phyloP scores from a whole-genome alignment of 2,888 invertebrate genomes.

The Himalopsyche anomala region DNA sequence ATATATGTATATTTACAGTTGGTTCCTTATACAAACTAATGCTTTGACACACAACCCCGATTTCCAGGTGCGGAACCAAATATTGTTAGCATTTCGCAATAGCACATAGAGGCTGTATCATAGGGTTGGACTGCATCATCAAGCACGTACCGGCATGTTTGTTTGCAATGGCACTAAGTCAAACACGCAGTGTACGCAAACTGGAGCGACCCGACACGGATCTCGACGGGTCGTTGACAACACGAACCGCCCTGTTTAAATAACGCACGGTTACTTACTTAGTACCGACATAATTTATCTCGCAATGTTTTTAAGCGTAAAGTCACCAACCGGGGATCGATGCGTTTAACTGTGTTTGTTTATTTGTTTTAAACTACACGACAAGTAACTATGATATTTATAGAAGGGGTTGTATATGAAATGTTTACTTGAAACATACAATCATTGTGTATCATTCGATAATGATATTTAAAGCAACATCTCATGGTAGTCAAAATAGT shows the following conservation, averaged over 20 bases:
- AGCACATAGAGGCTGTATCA: not conserved
- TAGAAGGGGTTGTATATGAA: too few relatives aligned
- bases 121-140: constrained; percentile 15
- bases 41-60: not conserved
- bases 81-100: constrained; percentile 39
- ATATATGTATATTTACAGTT: too few relatives aligned
- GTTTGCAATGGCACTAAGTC: constrained; percentile 37
- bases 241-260: constrained; percentile 28
- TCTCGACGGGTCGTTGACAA: constrained; percentile 35
- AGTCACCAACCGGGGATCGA: too few relatives aligned
- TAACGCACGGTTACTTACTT: constrained; percentile 27
- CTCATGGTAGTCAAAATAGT: too few relatives aligned
- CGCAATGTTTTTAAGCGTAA: too few relatives aligned
- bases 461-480: too few relatives aligned
- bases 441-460: too few relatives aligned
- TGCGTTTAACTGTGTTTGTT: too few relatives aligned
- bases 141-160: constrained; percentile 29
- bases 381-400: too few relatives aligned
- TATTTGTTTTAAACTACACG: too few relatives aligned
- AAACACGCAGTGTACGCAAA: constrained; percentile 42
- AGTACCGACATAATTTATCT: too few relatives aligned
- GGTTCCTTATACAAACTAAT: not conserved
- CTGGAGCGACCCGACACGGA: constrained; percentile 41
- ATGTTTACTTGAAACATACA: too few relatives aligned
- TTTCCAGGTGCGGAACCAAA: constrained; percentile 14